phyloP scores from a whole-genome alignment of 1,140 invertebrate species.

The fruit fly (Drosophila melanogaster) region DNA sequence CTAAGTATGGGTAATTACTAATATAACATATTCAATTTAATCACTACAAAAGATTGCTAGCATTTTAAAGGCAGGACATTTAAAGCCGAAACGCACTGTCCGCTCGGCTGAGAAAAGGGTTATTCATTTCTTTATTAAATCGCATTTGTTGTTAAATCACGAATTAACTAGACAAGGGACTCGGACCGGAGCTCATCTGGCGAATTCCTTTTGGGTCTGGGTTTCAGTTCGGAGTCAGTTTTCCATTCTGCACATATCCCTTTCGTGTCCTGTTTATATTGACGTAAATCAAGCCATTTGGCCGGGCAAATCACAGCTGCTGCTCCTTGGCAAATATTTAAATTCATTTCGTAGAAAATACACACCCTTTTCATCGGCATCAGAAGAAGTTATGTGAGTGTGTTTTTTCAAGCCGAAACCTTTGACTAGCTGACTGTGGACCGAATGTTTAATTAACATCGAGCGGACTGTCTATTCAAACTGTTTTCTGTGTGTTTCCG shows the following conservation, averaged over 20 bases:
- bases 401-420: conserved; percentile 5
- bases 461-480: conserved; percentile 31
- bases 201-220: conserved; percentile 6
- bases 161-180: conserved; percentile 47
- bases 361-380: conserved; percentile 50
- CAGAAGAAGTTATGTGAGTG: conserved; percentile 24
- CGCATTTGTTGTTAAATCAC: conserved; percentile 76
- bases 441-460: conserved; percentile 72
- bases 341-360: conserved; percentile 61
- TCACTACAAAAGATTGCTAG: no score
- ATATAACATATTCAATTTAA: neutral
- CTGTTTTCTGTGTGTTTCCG: conserved; percentile 23
- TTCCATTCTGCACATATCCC: conserved; percentile 33
- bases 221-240: conserved; percentile 17
- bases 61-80: no score
- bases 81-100: conserved; percentile 13
- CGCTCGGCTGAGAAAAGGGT: conserved; percentile 35
- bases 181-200: conserved; percentile 23
- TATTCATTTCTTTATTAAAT: conserved; percentile 76
- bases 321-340: conserved; percentile 66
- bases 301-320: conserved; percentile 48
- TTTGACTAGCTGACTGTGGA: conserved; percentile 27
- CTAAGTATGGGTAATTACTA: no score
- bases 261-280: conserved; percentile 62
- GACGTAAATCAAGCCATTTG: conserved; percentile 71